Base-by-base conservation (phyloP, 2,797 vertebrate species). In the Distichodus sexfasciatus region DNA sequence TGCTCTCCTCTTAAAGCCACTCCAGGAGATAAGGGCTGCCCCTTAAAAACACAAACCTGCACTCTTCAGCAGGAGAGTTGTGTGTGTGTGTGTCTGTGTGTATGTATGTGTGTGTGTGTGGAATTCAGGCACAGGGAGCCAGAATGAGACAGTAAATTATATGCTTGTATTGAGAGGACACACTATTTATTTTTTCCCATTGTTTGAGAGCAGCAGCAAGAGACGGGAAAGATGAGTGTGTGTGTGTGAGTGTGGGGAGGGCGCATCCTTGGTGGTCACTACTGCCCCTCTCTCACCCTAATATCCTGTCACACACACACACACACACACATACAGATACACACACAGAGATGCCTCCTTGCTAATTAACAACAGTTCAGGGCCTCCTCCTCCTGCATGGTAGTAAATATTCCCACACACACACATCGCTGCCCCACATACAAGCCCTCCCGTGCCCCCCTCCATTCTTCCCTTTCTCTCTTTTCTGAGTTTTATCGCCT, bases 301-400 rank as follows among this genome's bases (percentile, higher is more conserved):
- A 90, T 96, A 95, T 97, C 94, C 94, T 95, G 92, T 94, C 92
- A 79, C 77, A 80, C 76, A 64, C 75, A 74, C 72, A 64, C 59
- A 50, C 54, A 51, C 61, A 48, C 36, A 62, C 19, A 51, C 47
- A 51, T 85, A 87, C 82, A 87, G 78, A 86, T 84, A 86, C 79
- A 86, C 64, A 31, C 50, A 67, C 40, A 46, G 41, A 19, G 71
- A 91, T 87, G 89, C 91, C 90, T 92, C 91, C 91, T 89, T 95
- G 94, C 96, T 97, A 97, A 98, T 98, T 96, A 98, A 95, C 84
- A 93, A 94, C 93, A 86, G 90, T 91, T 92, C 87, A 79, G 79
- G 79, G 84, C 87, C 84, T 84, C 87, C 86, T 86, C 81, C 79
- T 86, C 33, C 85, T 84, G 94, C 90, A 90, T 92, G 90, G 90